Percentiles rank a stretch among this genome's conserved stretches.
Conservation (phyloP, 2,888 invertebrate species). For the Alcis repandata region DNA sequence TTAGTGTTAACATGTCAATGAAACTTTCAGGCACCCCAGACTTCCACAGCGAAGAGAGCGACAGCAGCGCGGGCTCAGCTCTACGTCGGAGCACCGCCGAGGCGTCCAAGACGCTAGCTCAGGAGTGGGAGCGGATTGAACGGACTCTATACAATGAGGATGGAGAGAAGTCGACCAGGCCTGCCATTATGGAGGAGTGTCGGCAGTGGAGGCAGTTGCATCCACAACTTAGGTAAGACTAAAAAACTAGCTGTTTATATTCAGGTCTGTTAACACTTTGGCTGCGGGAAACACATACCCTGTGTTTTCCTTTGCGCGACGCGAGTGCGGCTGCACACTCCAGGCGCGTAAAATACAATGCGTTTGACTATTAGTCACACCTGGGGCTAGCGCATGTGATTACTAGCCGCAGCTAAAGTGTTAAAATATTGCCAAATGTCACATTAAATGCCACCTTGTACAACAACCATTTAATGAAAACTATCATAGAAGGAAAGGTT, state of each 20-base stretch:
- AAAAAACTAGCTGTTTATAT: neutral
- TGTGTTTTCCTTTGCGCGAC: no score
- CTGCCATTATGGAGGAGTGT: constrained; percentile 86
- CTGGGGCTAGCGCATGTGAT: no score
- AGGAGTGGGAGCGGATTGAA: constrained; percentile 86
- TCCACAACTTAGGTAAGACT: constrained; percentile 84
- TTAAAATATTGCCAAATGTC: no score
- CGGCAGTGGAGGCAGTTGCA: constrained; percentile 86
- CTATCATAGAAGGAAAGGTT: no score
- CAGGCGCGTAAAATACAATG: no score
- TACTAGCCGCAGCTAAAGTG: no score
- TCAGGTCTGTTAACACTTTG: no score
- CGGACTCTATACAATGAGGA: constrained; percentile 85
- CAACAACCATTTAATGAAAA: no score
- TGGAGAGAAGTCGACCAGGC: constrained; percentile 77
- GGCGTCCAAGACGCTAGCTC: constrained; percentile 79
- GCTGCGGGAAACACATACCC: no score
- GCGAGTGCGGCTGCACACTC: no score
- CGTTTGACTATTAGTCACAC: no score
- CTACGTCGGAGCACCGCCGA: constrained; percentile 81
- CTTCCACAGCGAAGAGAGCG: constrained; percentile 81
- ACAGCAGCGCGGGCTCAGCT: constrained; percentile 84
- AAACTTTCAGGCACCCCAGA: constrained; percentile 73
- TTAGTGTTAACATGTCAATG: neutral
- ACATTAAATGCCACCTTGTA: no score